A percentile compares a stretch with the other conserved stretches of the same genome.
These are phyloP conservation scores for Geodia barretti DNA, from an alignment of 37 sponge, comb jelly and placozoan species.

Conservation along the genomic window DNA sequence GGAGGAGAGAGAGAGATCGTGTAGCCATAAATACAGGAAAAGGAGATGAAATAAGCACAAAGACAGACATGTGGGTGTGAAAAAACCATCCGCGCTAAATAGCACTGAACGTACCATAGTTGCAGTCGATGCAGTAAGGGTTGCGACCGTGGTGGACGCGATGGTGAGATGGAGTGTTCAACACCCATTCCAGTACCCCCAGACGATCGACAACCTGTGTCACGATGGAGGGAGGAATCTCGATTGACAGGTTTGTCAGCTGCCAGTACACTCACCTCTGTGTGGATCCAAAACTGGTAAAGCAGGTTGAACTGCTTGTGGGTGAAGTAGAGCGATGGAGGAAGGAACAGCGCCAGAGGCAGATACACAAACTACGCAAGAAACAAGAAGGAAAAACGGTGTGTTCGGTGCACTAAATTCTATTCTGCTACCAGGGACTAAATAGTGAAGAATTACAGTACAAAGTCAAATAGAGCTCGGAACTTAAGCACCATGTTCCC, in stretches of 20 bases:
- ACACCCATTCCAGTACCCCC: slow-evolving; percentile 90
- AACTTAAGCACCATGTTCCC: too few relatives aligned
- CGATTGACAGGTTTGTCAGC: background rate
- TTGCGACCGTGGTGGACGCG: slow-evolving; percentile 96
- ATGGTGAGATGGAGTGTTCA: slow-evolving; percentile 97
- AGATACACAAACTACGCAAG: slow-evolving; percentile 76
- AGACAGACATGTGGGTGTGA: too few relatives aligned
- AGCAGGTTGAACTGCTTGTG: slow-evolving; percentile 91
- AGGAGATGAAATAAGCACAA: too few relatives aligned
- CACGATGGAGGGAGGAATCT: background rate
- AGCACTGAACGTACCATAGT: too few relatives aligned
- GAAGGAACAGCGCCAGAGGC: slow-evolving; percentile 84
- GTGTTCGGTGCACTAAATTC: too few relatives aligned
- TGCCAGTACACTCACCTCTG: slow-evolving; percentile 60
- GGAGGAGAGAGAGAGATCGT: background rate
- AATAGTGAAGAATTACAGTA: too few relatives aligned
- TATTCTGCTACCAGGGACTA: too few relatives aligned
- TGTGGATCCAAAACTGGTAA: slow-evolving; percentile 99
- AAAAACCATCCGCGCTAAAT: too few relatives aligned
- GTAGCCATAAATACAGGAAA: too few relatives aligned
- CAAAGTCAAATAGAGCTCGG: too few relatives aligned
- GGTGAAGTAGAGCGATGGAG: slow-evolving; percentile 76
- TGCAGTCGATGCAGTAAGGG: slow-evolving; percentile 94
- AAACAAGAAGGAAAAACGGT: background rate
- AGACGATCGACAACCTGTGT: slow-evolving; percentile 58